phyloP scores from a whole-genome alignment of 2,888 invertebrate genomes.

The Falcaria lacertinaria region DNA sequence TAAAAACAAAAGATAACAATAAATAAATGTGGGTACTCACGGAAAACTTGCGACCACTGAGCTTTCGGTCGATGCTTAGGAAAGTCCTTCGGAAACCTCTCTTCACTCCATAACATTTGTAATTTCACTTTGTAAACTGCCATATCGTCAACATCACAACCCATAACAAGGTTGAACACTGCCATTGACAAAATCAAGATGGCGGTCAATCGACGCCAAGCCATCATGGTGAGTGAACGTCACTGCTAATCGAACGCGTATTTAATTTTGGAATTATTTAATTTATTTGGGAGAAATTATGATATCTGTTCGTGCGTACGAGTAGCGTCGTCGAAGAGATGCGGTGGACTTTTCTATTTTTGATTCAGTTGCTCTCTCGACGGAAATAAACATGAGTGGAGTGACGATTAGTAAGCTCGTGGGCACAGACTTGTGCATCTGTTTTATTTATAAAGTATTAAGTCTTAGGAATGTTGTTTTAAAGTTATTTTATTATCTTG shows the following conservation, averaged over 20 bases:
- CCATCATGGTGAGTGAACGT: constrained; percentile 46
- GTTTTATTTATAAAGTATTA: constrained; percentile 38
- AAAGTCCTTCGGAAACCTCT: constrained; percentile 93
- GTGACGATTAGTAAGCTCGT: constrained; percentile 46
- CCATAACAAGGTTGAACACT: constrained; percentile 33
- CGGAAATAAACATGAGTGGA: constrained; percentile 71
- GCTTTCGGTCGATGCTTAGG: constrained; percentile 93
- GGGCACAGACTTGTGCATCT: constrained; percentile 40
- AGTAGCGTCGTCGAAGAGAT: constrained; percentile 54
- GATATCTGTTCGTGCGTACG: constrained; percentile 39
- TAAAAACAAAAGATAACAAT: too few relatives aligned
- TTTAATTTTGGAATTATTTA: constrained; percentile 19
- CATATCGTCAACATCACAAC: constrained; percentile 87
- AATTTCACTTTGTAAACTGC: constrained; percentile 93
- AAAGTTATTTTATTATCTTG: too few relatives aligned
- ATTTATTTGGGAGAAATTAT: constrained; percentile 9
- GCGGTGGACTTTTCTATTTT: constrained; percentile 75
- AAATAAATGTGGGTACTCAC: constrained; percentile 80
- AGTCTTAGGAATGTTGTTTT: constrained; percentile 13
- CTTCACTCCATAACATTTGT: constrained; percentile 92
- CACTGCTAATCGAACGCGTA: constrained; percentile 14
- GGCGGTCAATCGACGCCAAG: constrained; percentile 47
- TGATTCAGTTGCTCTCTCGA: constrained; percentile 53
- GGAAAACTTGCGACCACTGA: constrained; percentile 94
- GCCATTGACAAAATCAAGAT: constrained; percentile 54